Conservation (phyloP, 2,797 vertebrate genomes). For the Argya squamiceps region DNA sequence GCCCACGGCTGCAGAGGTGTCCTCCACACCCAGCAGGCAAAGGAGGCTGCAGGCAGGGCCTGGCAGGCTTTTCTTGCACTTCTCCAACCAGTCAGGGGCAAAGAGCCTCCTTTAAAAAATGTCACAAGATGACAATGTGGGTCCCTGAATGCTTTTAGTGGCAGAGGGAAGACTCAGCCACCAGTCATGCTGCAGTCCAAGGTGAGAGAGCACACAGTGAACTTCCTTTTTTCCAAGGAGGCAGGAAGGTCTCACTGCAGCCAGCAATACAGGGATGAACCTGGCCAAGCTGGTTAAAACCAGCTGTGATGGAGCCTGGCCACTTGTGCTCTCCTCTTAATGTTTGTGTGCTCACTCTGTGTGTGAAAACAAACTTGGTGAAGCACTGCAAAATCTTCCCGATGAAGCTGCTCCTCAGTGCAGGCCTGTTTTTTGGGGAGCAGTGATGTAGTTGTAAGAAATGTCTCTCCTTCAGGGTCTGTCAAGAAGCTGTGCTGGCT, state of each 20-base stretch:
- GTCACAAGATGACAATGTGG: neutral
- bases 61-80: neutral
- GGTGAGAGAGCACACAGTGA: neutral
- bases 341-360: neutral
- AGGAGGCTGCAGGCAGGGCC: neutral
- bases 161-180: neutral
- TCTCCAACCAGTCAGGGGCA: neutral
- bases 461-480: neutral
- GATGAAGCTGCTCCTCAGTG: neutral
- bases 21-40: neutral
- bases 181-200: neutral
- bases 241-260: neutral
- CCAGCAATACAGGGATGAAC: fast-evolving
- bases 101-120: neutral
- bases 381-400: neutral
- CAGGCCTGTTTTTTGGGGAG: neutral
- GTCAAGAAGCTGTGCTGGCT: neutral
- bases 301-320: neutral
- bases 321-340: neutral
- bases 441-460: neutral
- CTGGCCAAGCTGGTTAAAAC: neutral
- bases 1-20: neutral
- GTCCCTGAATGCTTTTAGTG: neutral
- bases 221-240: neutral
- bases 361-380: neutral